Evolutionary conservation across 2,113 vertebrate species (phyloP).

Genomic region (Engystomops pustulosus): DNA sequence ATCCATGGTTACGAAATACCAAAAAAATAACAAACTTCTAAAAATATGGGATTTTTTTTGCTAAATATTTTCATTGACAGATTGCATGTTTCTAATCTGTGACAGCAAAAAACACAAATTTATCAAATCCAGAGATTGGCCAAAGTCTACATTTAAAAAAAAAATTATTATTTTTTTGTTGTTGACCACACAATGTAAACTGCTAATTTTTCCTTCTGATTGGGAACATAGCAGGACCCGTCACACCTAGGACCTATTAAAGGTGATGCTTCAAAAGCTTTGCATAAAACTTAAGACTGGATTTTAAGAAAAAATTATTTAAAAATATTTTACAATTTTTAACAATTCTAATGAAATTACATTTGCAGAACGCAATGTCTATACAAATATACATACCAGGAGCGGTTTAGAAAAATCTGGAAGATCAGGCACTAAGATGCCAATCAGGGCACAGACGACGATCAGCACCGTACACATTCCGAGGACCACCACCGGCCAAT

Average conservation of each 20-base stretch:
- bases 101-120: background rate
- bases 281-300: too few species aligned
- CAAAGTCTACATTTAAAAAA: background rate
- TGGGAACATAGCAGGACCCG: too few species aligned
- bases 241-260: too few species aligned
- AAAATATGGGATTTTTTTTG: background rate
- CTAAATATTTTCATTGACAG: background rate
- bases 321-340: too few species aligned
- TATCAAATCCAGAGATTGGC: background rate
- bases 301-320: too few species aligned
- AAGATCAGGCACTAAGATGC: conserved; percentile 91
- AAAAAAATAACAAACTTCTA: background rate
- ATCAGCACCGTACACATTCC: conserved; percentile 95
- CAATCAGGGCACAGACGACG: conserved; percentile 91
- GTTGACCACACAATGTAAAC: too few species aligned
- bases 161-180: too few species aligned
- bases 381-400: conserved; percentile 79
- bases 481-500: conserved; percentile 96
- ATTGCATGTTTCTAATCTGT: background rate
- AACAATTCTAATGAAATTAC: too few species aligned
- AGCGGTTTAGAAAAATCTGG: conserved; percentile 96
- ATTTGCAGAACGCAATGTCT: too few species aligned
- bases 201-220: too few species aligned
- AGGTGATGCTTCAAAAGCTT: too few species aligned
- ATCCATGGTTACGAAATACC: background rate